These are phyloP conservation scores for Crossaster papposus DNA, from an alignment of 53 echinoderm and acorn worm genomes.

Conservation along the genomic window DNA sequence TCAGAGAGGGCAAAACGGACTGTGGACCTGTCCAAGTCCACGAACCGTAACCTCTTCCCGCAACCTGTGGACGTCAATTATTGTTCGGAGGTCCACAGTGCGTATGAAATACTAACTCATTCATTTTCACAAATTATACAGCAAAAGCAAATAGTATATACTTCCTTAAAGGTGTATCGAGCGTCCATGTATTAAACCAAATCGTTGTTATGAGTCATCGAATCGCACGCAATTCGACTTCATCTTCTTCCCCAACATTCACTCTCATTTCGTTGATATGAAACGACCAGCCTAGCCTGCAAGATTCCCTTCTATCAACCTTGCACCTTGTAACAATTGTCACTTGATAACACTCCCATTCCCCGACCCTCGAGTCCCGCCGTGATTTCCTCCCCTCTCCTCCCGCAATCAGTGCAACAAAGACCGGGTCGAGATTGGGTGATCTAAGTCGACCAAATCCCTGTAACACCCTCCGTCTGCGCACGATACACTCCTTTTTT, in stretches of 20 bases:
- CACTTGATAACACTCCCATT: not conserved
- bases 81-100: too few relatives aligned
- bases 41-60: too few relatives aligned
- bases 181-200: not conserved
- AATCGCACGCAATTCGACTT: not conserved
- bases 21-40: too few relatives aligned
- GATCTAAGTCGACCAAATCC: not conserved
- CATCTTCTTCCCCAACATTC: not conserved
- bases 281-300: not conserved
- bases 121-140: too few relatives aligned
- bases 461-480: conserved; percentile 12
- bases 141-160: too few relatives aligned
- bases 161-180: too few relatives aligned
- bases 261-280: not conserved
- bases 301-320: not conserved
- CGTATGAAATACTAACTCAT: too few relatives aligned
- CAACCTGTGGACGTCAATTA: too few relatives aligned
- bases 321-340: not conserved
- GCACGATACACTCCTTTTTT: not conserved
- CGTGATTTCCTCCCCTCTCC: not conserved
- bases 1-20: too few relatives aligned
- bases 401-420: not conserved
- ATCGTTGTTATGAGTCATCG: not conserved
- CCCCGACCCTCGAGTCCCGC: not conserved
- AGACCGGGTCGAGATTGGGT: not conserved